Evolutionary conservation across 2,797 vertebrate species (phyloP).

Genomic region (Pagetopsis macropterus): DNA sequence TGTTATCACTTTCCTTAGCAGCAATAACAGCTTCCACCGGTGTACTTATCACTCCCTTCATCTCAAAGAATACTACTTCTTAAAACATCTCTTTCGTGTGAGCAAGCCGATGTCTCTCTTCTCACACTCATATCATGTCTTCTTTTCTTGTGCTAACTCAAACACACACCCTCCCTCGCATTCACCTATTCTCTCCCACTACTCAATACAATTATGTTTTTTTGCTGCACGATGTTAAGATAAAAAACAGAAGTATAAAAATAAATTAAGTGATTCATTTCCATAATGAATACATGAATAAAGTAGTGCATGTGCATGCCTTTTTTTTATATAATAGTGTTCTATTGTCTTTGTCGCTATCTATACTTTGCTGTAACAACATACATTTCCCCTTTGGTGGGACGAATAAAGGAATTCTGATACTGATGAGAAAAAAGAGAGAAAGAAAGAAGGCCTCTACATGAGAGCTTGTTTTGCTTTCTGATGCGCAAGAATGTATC

Average conservation of each 20-base stretch:
- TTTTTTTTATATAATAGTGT: no score
- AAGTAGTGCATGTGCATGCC: neutral
- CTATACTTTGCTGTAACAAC: no score
- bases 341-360: no score
- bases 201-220: neutral
- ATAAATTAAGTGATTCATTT: neutral
- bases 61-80: constrained; percentile 63
- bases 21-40: constrained; percentile 61
- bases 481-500: constrained; percentile 3
- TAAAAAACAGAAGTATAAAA: neutral
- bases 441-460: neutral
- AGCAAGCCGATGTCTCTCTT: constrained; percentile 24
- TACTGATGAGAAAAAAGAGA: neutral
- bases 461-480: neutral
- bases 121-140: constrained; percentile 2
- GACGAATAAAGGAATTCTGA: no score
- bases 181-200: neutral
- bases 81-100: constrained; percentile 56
- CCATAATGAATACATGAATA: neutral
- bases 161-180: constrained; percentile 7
- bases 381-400: no score
- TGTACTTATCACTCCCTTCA: constrained; percentile 59
- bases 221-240: neutral
- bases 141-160: constrained; percentile 7
- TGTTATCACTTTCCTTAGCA: constrained; percentile 64